Evolutionary conservation across 2,888 invertebrate species (phyloP), one percentile per base, ranked within the genome.

Genomic region (Geophilus truncorum): DNA sequence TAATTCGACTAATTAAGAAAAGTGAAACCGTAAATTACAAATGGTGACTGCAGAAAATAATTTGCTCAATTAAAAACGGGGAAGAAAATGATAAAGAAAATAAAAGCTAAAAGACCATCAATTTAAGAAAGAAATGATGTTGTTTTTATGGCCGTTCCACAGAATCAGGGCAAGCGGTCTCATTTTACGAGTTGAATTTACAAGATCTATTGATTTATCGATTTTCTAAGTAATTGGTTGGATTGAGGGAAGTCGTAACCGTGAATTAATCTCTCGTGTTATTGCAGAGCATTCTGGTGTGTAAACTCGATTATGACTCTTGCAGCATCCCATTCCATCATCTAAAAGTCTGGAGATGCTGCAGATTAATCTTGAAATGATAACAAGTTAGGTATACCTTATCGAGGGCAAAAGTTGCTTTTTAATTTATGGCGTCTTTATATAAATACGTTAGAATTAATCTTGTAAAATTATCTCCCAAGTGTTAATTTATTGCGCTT

Each of bases 131-230:
- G 18, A 62, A 28, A 25, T 62, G 62, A 57, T 57, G 6, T 7
- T 62, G 23, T 62, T 57, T 57, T 57, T 23, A 57, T 40, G 36
- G 36, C 36, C 9, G 15, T 40, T 40, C 36, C 15, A 15, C 36
- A 57, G 9, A 57, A 57, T 57, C 57, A 21, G 21, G 9, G 21
- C 18, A n/a, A n/a, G 57, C 57, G 3, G 36, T 57, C 5, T 23
- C n/a, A n/a, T 21, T 62, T 62, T 62, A 62, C 28, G 62, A 62
- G 25, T 10, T 23, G 62, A 62, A 62, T 62, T 23, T 62, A 62
- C 62, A 62, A 23, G 62, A 62, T 62, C n/a, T 45, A 62, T 62
- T 62, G 62, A 62, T 62, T 62, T 62, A 62, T 62, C 25, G 62
- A 62, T 62, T 62, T 62, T 7, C 28, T 25, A 62, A 62, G 62